Evolutionary conservation across 2,888 invertebrate species (phyloP), one percentile per base, ranked within the genome.

Genomic region (Eupithecia dodoneata): DNA sequence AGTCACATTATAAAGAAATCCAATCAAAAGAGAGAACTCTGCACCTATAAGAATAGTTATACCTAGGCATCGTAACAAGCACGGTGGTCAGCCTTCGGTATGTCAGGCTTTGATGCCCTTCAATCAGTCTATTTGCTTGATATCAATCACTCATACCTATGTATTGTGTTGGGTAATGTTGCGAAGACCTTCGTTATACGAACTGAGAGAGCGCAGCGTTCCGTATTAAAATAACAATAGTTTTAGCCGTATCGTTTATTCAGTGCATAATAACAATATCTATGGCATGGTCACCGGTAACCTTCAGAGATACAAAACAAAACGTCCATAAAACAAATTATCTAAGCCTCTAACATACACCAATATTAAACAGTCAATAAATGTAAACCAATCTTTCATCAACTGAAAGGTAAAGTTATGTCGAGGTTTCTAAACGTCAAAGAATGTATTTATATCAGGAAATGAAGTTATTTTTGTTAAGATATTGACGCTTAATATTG

Each of bases 261-360:
- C 90, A 89, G 91, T 91, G 93, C 92, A 92, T 90, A 89, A 90
- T 89, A 92, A 94, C 90, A 92, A 90, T 89, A 87, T 95, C 94
- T 94, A 94, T 95, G 94, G 94, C 94, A 92, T 94, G 93, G 89
- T 92, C 91, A 93, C 94, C 94, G 94, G 94, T 95, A 94, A 95
- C 94, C 88, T 89, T 90, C 86, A 85, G 90, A 87, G 86, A 88
- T 87, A 86, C 86, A 65, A 87, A 86, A 83, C 87, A 84, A 86
- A 63, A 86, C 87, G 82, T 84, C 86, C 82, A 79, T 84, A 83
- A 83, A 7, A 7, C 42, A 84, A 85, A 49, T 75, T 78, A 81
- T 84, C 88, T 92, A 91, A 93, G 93, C 92, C 91, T 93, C 92
- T 90, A 90, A 81, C 77, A 79, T 84, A 83, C 79, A 76, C 78